Base-by-base conservation (phyloP, 2,888 invertebrate species). In the Apotomis capreana region DNA sequence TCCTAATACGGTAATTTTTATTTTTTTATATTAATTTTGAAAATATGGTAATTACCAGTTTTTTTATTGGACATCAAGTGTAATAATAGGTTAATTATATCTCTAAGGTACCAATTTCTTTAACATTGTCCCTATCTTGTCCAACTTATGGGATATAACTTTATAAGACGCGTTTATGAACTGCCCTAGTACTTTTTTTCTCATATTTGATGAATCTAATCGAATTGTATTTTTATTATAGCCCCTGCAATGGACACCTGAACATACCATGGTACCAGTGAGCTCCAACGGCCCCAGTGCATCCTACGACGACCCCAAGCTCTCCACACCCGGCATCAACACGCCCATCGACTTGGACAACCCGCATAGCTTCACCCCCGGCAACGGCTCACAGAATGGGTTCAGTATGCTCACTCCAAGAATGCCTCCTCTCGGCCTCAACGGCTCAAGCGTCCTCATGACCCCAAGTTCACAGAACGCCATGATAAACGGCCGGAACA, bases 241-340 rank as follows among this genome's bases (percentile, higher is more conserved):
- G 87, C 74, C 74, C 12, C 13, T 70, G 37, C 77, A 78, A 68
- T 86, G 86, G 86, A 78, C 57, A 1, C 77, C 74, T 9, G 74
- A 70, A 15, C 79, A 78, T 44, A 75, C 61, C 36, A 69, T 78
- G 26, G 72, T 68, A 26, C 72, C 78, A 55, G 75, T 74, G 26
- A 51, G 76, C 44, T 72, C 73, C 60, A 77, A 77, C 70, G 55
- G 75, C 9, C 9, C 58, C 58, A 59, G 15, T 52, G 58, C 10
- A 0, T 13, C 63, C 9, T 64, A 59, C 52, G 57, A 15, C 13
- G 52, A 37, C 10, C 36, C 51, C 10, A 63, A 67, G 74, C 73
- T 64, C 74, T 70, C 54, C 63, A 40, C 13, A 10, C 65, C 15
- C 26, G 58, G 69, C n/a, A 65, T 69, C 59, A 69, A 74, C 49